Evolutionary conservation across 1,140 invertebrate genomes (phyloP).

Genomic region (Callitettix versicolor): DNA sequence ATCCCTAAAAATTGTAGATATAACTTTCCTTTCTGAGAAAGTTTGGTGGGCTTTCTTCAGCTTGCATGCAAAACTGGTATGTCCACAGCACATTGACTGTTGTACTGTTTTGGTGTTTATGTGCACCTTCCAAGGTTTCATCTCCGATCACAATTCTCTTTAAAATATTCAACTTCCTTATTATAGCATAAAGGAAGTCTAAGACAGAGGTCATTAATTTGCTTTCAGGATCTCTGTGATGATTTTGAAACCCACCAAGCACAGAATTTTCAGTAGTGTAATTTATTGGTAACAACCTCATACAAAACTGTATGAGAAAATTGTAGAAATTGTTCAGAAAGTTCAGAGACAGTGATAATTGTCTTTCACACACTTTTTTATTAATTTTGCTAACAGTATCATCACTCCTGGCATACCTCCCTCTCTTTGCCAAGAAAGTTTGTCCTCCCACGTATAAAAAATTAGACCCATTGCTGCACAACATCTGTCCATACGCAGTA

Average conservation of each 20-base stretch:
- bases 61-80: constrained; percentile 35
- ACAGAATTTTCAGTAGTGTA: constrained; percentile 5
- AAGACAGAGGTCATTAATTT: not conserved
- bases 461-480: not conserved
- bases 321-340: not conserved
- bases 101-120: not conserved
- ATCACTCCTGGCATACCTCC: not conserved
- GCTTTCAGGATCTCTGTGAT: not conserved
- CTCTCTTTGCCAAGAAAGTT: not conserved
- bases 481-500: not conserved
- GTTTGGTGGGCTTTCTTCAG: constrained; percentile 41
- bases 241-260: constrained; percentile 4
- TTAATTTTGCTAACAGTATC: not conserved
- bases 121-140: constrained; percentile 18
- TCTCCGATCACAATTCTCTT: constrained; percentile 1
- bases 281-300: not conserved
- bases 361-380: not conserved
- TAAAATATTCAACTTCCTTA: not conserved
- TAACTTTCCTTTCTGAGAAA: constrained; percentile 26
- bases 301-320: not conserved
- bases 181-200: not conserved
- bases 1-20: not conserved
- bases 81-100: not conserved
- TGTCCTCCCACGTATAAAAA: not conserved
- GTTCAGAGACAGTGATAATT: not conserved